These are phyloP conservation scores for Ctenomys sociabilis DNA, from an alignment of 2,113 vertebrate genomes.

Conservation along the genomic window DNA sequence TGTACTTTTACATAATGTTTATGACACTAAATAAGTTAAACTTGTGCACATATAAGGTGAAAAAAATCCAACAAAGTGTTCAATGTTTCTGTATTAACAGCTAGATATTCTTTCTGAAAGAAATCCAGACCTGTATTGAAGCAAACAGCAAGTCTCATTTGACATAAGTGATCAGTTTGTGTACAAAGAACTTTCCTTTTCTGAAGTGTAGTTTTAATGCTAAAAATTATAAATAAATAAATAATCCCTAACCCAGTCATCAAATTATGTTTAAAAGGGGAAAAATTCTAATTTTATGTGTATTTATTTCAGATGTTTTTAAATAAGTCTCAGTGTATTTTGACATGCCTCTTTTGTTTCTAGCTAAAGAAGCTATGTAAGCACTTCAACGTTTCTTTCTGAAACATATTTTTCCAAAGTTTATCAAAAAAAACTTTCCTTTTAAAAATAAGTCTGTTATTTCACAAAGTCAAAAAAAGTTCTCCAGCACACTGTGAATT, in stretches of 20 bases:
- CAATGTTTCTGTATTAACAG: no score
- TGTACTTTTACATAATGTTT: no score
- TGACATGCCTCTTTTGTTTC: background rate
- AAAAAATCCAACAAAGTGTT: no score
- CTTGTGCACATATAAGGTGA: no score
- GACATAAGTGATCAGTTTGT: no score
- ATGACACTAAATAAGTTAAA: no score
- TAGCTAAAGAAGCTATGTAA: background rate
- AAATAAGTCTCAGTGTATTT: background rate
- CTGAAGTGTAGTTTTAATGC: no score
- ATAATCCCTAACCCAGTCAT: fast-evolving
- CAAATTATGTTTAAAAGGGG: background rate
- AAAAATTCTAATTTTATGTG: background rate
- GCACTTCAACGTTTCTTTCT: background rate
- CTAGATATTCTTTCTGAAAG: no score
- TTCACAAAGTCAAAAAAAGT: background rate
- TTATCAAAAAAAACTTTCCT: background rate
- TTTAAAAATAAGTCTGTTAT: background rate
- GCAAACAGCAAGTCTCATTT: no score
- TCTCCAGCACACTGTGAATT: background rate
- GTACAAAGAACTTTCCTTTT: no score
- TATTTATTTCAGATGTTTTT: background rate
- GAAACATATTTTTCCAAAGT: background rate
- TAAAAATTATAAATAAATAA: background rate
- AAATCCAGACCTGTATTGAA: no score